Conservation (phyloP, 1,140 invertebrate species). For the Wasmannia auropunctata region DNA sequence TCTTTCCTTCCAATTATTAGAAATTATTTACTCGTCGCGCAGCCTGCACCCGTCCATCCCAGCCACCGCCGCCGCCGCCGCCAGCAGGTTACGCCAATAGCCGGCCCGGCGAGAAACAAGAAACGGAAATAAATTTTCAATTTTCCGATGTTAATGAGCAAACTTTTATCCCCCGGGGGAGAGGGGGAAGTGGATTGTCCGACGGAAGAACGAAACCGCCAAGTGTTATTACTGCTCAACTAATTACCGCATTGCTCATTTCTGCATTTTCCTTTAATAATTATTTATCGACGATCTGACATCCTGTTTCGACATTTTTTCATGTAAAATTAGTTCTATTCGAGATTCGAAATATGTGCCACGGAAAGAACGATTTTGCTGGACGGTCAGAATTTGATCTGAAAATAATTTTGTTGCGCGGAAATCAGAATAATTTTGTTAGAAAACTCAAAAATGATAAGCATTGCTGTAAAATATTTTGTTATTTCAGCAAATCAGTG, state of each 20-base stretch:
- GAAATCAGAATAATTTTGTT: too few relatives aligned
- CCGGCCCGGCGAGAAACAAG: not conserved
- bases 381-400: too few relatives aligned
- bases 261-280: conserved; percentile 21
- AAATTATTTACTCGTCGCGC: not conserved
- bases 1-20: not conserved
- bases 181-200: not conserved
- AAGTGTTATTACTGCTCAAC: conserved; percentile 36
- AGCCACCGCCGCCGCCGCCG: too few relatives aligned
- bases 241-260: conserved; percentile 26
- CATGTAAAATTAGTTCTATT: not conserved
- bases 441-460: too few relatives aligned
- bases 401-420: too few relatives aligned
- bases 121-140: conserved; percentile 5
- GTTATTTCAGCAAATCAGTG: too few relatives aligned
- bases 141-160: conserved; percentile 32
- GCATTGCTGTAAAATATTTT: too few relatives aligned
- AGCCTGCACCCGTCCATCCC: not conserved
- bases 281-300: not conserved
- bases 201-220: not conserved
- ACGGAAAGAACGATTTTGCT: too few relatives aligned
- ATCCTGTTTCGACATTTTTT: not conserved
- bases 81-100: not conserved
- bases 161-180: conserved; percentile 10
- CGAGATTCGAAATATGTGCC: not conserved